Base-by-base conservation (phyloP, 2,113 vertebrate species). In the Vireo altiloquus region DNA sequence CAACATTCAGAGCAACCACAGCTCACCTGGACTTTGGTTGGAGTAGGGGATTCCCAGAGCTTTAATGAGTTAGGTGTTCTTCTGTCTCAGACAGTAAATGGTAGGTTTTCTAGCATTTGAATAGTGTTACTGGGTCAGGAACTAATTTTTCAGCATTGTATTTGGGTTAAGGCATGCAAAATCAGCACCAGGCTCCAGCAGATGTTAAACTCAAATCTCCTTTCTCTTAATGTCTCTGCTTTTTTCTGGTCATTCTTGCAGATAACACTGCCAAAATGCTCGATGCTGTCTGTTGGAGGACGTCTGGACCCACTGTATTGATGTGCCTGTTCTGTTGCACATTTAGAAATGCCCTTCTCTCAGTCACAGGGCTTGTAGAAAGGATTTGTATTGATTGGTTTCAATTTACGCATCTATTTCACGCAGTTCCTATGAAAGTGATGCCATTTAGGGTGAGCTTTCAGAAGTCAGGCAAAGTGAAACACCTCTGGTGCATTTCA, bases 41-140 rank as follows among this genome's bases (percentile, higher is more conserved):
- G 49, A 35, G 40, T 1, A 57, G 83, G 87, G 91, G 78, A 89
- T 95, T 89, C 84, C 87, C 83, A 89, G 40, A 44, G n/a, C 35
- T 82, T 61, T 52, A 31, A 2, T 2, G 6, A 50, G 30, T 57
- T 60, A 13, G 69, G 46, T 24, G 23, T 46, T 74, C 31, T 68
- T 66, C 31, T 57, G 28, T 27, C 65, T 42, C 9, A 35, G 56
- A 22, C 70, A 80, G 69, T 23, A 82, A 72, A 53, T 33, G 18
- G 57, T 35, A 69, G 66, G 30, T 61, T 83, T 92, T 81, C 24
- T 39, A 20, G 39, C 11, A 5, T 27, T 44, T 15, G 35, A 66
- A 54, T 47, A 22, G 76, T 77, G 71, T 69, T 61, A n/a, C 50
- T 52, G 74, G 59, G 60, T 82, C 93, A 93, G 78, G 78, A 80